Percentiles rank a stretch among this genome's conserved stretches.
phyloP scores from a whole-genome alignment of 2,113 vertebrate species.

The Corynorhinus townsendii region DNA sequence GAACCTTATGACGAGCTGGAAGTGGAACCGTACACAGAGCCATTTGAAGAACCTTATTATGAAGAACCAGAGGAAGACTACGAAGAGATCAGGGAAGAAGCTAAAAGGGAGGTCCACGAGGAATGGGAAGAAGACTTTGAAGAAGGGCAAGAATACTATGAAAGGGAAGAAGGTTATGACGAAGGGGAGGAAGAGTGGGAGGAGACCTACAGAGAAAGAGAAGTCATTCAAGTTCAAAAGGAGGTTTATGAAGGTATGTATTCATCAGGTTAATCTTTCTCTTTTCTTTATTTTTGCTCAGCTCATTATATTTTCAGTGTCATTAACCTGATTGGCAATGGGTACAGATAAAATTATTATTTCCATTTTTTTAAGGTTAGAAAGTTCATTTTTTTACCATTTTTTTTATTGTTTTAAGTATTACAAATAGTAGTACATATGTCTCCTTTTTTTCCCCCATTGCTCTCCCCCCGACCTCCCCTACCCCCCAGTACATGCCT shows the following conservation, averaged over 20 bases:
- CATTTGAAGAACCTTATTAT: constrained; percentile 63
- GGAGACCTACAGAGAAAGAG: constrained; percentile 76
- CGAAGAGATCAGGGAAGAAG: constrained; percentile 73
- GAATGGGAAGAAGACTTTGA: constrained; percentile 84
- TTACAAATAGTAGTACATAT: too few species aligned
- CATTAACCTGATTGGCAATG: background rate
- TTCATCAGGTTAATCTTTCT: background rate
- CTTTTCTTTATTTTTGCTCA: background rate
- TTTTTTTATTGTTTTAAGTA: too few species aligned
- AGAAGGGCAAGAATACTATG: constrained; percentile 74
- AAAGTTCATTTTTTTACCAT: too few species aligned
- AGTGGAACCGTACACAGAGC: constrained; percentile 35
- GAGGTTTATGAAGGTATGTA: constrained; percentile 79
- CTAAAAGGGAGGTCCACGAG: constrained; percentile 75
- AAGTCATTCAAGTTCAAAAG: constrained; percentile 78
- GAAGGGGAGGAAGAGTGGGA: constrained; percentile 79
- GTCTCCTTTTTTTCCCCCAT: too few species aligned
- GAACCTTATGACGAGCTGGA: constrained; percentile 68
- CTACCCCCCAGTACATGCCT: too few species aligned
- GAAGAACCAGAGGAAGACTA: constrained; percentile 72
- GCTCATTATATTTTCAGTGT: background rate
- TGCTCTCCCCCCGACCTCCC: too few species aligned
- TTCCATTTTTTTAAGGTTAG: background rate
- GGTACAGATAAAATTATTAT: background rate
- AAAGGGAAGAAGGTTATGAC: constrained; percentile 79